Evolutionary conservation across 2,797 vertebrate species (phyloP), one percentile per base, ranked within the genome.

Genomic region (Neopelma chrysocephalum): DNA sequence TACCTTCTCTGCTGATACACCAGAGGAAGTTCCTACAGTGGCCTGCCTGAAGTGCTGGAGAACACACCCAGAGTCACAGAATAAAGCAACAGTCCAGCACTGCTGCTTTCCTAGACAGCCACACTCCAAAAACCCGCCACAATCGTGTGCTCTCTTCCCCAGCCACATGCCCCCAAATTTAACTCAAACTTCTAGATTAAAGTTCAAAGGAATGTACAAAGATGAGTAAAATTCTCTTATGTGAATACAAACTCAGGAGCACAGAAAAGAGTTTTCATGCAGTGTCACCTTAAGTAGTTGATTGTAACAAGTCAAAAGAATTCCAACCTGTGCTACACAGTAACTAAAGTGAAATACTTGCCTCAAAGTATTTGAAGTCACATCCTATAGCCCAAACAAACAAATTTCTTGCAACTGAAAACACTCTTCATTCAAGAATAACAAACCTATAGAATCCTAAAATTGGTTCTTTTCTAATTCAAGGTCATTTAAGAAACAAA

Each of bases 81-180:
- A 45, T 9, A 90, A 60, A 86, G 40, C 13, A 20, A 23, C 73
- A 83, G 50, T 21, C 31, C 18, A 45, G 22, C 40, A 85, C 47
- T 47, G 31, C 47, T 23, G 34, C 75, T 81, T 62, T 72, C 22
- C 38, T 43, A n/a, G 15, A 50, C 17, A 31, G 25, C 6, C 27
- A 48, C 58, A 18, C 40, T 47, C 32, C 50, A 40, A 45, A 71
- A 81, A 11, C 15, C 20, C 50, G 70, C 31, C 42, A 12, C 4
- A 29, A 56, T 6, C 36, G 6, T 7, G 22, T 17, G 10, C n/a
- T 21, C 11, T 43, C 56, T 23, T 23, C 14, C 15, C 32, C 32
- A n/a, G 1, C 8, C 13, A 36, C 7, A 76, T 1, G 4, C 2
- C 13, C 2, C 19, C 11, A 56, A 32, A 18, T 64, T 32, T 65